Evolutionary conservation across 2,888 invertebrate genomes (phyloP).

Genomic region (Drosophila lutescens): DNA sequence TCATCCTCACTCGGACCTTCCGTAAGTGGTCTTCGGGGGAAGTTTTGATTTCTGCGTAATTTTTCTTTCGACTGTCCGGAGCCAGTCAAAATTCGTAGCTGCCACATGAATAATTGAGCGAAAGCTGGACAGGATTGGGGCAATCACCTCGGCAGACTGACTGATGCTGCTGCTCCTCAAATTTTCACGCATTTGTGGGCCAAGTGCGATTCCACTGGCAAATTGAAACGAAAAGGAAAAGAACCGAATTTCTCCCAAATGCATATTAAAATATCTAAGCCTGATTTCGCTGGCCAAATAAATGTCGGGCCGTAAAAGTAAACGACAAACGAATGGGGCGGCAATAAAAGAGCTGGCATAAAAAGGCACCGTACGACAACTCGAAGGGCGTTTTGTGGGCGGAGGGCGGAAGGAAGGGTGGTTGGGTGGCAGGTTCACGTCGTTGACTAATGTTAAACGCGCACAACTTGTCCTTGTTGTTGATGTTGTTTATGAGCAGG

Average conservation of each 20-base stretch:
- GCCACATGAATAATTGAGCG: constrained; percentile 64
- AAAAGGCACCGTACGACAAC: constrained; percentile 66
- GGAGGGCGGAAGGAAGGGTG: not conserved
- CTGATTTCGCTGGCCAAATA: constrained; percentile 67
- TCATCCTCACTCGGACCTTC: constrained; percentile 22
- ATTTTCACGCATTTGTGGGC: constrained; percentile 70
- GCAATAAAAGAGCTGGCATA: constrained; percentile 65
- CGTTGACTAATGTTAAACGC: constrained; percentile 75
- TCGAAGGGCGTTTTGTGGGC: constrained; percentile 32
- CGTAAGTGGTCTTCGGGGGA: constrained; percentile 73
- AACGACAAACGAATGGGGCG: constrained; percentile 75
- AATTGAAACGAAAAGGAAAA: constrained; percentile 76
- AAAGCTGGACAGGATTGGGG: constrained; percentile 38
- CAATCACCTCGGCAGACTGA: constrained; percentile 43
- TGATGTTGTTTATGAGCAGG: constrained; percentile 77
- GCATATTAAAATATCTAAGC: constrained; percentile 78
- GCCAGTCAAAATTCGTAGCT: constrained; percentile 60
- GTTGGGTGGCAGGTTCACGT: constrained; percentile 62
- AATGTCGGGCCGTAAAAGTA: constrained; percentile 78
- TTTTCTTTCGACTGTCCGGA: constrained; percentile 51
- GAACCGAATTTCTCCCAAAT: constrained; percentile 80
- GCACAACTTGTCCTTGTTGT: constrained; percentile 69
- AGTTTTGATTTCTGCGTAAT: constrained; percentile 75
- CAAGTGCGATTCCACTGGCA: constrained; percentile 31
- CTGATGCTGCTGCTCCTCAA: constrained; percentile 39